Base-by-base conservation (phyloP, 2,888 invertebrate genomes). In the Catotricha subobsoleta region DNA sequence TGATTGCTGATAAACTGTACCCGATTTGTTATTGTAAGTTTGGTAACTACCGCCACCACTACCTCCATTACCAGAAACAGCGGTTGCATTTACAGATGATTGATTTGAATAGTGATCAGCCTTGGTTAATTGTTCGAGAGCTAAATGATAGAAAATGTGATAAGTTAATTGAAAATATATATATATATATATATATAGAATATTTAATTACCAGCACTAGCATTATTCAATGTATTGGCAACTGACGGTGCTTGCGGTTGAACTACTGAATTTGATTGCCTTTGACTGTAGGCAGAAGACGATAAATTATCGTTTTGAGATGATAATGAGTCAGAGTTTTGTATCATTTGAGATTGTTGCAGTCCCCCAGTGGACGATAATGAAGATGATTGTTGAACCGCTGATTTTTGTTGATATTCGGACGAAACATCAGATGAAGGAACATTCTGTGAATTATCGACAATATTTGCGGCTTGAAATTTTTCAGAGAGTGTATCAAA, bases 401-500 rank as follows among this genome's bases (percentile, higher is more conserved):
- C 48, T 42, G 45, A 53, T 47, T 62, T 62, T 39, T 51, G 48
- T 48, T 59, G 58, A 46, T 60, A 61, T 46, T 62, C 58, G 45
- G 53, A 54, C 38, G 54, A 36, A 47, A 54, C 53, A 27, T 53
- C 52, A 31, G 47, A 40, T 25, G 51, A 46, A 35, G 46, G 47
- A 16, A 50, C 48, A 42, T 56, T 55, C 47, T 59, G 58, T 40
- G 58, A 55, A 18, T 50, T 52, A 39, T 59, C 61, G 40, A 61
- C 55, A 44, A 50, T 48, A 10, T 56, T 55, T 20, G 56, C 50
- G 16, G 56, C 51, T 44, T 56, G 58, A 45, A 62, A 62, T 46
- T 63, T 63, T 45, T 63, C 63, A 4, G 61, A 57, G 45, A 61
- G 43, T 19, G 58, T 50, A 45, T 62, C 62, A 39, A 62, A 61